Evolutionary conservation across 2,888 invertebrate species (phyloP).

Genomic region (Patella ulyssiponensis): DNA sequence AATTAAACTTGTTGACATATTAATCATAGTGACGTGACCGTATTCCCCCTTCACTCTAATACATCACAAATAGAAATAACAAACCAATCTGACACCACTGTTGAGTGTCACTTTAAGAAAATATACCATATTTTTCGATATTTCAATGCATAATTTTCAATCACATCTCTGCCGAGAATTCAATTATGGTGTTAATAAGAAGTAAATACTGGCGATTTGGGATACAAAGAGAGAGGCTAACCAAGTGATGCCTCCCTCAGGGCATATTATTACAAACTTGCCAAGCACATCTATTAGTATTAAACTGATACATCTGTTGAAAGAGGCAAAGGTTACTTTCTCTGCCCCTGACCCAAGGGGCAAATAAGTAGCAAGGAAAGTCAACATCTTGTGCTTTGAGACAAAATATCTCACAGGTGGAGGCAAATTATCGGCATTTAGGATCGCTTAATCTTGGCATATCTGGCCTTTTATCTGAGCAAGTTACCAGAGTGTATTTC

Average conservation of each 20-base stretch:
- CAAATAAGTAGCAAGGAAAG: slow-evolving; percentile 6
- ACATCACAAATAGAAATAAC: too few species aligned
- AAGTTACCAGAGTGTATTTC: not conserved
- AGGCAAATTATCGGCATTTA: slow-evolving; percentile 4
- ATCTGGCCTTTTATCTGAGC: slow-evolving; percentile 4
- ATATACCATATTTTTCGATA: not conserved
- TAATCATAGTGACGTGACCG: too few species aligned
- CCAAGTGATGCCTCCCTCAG: not conserved
- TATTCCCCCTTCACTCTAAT: too few species aligned
- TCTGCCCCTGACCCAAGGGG: slow-evolving; percentile 4
- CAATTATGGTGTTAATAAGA: slow-evolving; percentile 7
- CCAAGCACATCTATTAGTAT: slow-evolving; percentile 9
- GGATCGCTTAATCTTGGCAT: not conserved
- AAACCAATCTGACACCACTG: not conserved
- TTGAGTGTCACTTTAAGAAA: not conserved
- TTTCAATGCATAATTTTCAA: not conserved
- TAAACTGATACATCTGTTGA: slow-evolving; percentile 9
- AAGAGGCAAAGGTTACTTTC: slow-evolving; percentile 11
- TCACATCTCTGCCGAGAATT: not conserved
- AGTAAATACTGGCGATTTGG: not conserved
- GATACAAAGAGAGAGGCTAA: not conserved
- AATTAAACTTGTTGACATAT: too few species aligned
- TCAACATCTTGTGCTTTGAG: slow-evolving; percentile 5
- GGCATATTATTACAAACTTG: not conserved
- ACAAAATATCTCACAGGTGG: not conserved